These are phyloP conservation scores for Xiphophorus hellerii DNA, from an alignment of 2,113 vertebrate species.

Conservation along the genomic window DNA sequence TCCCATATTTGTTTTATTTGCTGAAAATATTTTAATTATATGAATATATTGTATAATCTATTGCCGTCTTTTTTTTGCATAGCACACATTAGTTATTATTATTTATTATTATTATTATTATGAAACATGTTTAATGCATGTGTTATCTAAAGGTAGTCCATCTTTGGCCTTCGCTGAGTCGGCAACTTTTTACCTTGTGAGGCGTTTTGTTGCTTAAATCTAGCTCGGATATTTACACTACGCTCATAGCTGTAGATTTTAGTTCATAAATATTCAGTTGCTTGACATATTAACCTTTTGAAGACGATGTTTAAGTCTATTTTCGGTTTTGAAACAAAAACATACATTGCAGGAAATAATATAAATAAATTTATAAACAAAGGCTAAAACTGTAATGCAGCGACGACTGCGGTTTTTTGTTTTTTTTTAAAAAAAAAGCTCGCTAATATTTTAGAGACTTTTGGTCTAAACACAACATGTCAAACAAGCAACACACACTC, in stretches of 20 bases:
- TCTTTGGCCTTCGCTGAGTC: conserved; percentile 57
- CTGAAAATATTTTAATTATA: too few species aligned
- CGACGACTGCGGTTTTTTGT: not conserved
- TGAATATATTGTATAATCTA: not conserved
- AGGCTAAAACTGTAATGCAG: not conserved
- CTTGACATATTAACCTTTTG: not conserved
- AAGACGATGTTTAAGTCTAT: not conserved
- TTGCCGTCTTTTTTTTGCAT: not conserved
- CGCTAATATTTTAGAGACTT: too few species aligned
- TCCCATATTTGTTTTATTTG: not conserved
- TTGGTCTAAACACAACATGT: too few species aligned
- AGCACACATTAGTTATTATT: not conserved
- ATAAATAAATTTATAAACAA: not conserved
- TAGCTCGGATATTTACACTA: not conserved
- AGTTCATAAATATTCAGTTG: not conserved
- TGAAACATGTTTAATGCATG: not conserved
- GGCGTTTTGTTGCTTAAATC: conserved; percentile 15
- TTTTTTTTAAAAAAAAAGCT: too few species aligned
- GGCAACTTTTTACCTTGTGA: conserved; percentile 49
- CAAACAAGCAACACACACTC: too few species aligned
- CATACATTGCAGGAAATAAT: not conserved
- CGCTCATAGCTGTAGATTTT: not conserved
- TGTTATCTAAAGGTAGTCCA: not conserved
- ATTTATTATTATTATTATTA: not conserved
- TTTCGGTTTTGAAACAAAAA: too few species aligned